Percentiles rank a stretch among this genome's conserved stretches.
phyloP scores from a whole-genome alignment of 2,888 invertebrate genomes.

The Luperina testacea region DNA sequence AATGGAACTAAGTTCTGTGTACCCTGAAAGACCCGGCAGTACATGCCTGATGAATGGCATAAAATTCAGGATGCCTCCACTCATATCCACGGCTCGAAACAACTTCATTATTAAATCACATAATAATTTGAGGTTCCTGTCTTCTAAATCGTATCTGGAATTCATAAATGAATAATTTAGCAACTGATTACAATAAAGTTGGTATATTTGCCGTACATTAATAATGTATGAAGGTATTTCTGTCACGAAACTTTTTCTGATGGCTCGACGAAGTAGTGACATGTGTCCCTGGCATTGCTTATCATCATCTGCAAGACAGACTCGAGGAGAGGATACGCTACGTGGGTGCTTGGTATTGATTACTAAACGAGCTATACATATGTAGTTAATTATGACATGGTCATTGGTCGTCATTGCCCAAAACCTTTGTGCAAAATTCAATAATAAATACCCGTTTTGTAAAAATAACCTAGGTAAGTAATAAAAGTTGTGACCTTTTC shows the following conservation, averaged over 20 bases:
- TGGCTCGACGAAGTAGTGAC: not conserved
- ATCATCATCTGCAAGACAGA: not conserved
- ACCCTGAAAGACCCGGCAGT: constrained; percentile 91
- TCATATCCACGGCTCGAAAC: constrained; percentile 92
- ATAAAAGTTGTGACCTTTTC: constrained; percentile 81
- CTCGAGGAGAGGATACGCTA: not conserved
- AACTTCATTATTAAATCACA: constrained; percentile 90
- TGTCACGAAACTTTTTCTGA: not conserved
- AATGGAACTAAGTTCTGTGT: constrained; percentile 87
- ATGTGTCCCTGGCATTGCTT: not conserved
- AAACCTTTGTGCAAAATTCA: not conserved
- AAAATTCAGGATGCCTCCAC: constrained; percentile 93
- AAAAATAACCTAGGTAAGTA: constrained; percentile 7
- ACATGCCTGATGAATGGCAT: constrained; percentile 92
- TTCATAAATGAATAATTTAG: constrained; percentile 29
- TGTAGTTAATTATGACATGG: too few species aligned
- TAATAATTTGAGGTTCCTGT: constrained; percentile 88
- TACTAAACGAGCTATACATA: not conserved
- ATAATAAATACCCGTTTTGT: not conserved
- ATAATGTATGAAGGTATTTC: not conserved
- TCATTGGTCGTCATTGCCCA: too few species aligned
- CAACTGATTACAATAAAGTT: not conserved
- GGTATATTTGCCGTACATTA: not conserved
- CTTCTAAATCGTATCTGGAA: constrained; percentile 90
- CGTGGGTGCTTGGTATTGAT: not conserved